Percentiles rank a stretch among this genome's conserved stretches.
phyloP scores from a whole-genome alignment of 2,797 vertebrate species.

The Telmatherina bonti region DNA sequence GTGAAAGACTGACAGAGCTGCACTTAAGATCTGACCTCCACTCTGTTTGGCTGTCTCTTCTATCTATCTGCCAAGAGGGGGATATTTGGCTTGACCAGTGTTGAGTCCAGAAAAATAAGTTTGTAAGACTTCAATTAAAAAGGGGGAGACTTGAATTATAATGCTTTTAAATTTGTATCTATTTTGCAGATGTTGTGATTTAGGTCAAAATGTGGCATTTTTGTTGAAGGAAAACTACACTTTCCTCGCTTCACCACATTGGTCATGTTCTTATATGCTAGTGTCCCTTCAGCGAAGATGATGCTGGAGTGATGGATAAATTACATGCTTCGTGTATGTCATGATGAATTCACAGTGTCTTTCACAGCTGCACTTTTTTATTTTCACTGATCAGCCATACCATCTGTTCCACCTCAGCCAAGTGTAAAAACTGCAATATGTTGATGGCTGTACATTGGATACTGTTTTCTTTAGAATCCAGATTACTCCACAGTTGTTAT shows the following conservation, averaged over 20 bases:
- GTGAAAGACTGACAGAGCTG: constrained; percentile 42
- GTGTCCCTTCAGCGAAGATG: not conserved
- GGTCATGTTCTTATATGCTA: constrained; percentile 2
- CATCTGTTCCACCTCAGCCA: not conserved
- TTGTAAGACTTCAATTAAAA: not conserved
- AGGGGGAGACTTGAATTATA: no score
- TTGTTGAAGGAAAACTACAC: not conserved
- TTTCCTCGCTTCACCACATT: not conserved
- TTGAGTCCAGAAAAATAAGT: not conserved
- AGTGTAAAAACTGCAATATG: constrained; percentile 3
- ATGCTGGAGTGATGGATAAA: constrained; percentile 17
- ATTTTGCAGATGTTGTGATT: not conserved
- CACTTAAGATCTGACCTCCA: constrained; percentile 37
- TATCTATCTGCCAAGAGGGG: constrained; percentile 23
- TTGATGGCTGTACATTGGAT: constrained; percentile 8
- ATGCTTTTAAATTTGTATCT: not conserved
- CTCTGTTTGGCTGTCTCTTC: constrained; percentile 41
- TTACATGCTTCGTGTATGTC: constrained; percentile 14
- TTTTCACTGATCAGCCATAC: not conserved
- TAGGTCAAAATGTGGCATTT: not conserved
- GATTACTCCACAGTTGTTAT: no score
- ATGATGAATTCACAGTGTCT: constrained; percentile 5
- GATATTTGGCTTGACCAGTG: constrained; percentile 1
- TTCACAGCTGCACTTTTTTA: not conserved
- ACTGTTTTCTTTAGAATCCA: constrained; percentile 2